Conservation (phyloP, 2,113 vertebrate species). For the Ifrita kowaldi region DNA sequence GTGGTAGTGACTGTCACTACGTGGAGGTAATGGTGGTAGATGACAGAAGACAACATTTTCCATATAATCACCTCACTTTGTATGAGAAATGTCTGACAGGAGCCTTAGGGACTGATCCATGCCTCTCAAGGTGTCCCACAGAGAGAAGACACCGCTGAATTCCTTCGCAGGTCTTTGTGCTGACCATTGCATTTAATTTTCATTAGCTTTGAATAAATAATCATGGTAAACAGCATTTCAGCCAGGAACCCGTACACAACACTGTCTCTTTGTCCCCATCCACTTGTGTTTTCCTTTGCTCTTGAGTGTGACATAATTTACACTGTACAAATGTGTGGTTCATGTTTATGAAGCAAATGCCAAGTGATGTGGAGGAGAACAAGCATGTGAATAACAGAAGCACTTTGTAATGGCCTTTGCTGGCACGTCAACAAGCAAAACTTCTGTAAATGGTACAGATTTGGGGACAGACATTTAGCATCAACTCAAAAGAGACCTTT, state of each 20-base stretch:
- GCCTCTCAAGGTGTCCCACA: not conserved
- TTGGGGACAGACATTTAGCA: not conserved
- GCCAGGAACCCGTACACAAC: not conserved
- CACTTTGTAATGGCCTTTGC: conserved; percentile 7
- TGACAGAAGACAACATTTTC: not conserved
- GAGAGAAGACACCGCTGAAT: not conserved
- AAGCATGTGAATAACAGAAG: conserved; percentile 9
- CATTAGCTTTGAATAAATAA: not conserved
- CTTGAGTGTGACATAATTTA: not conserved
- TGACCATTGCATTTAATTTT: not conserved
- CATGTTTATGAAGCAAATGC: conserved; percentile 27
- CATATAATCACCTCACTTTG: not conserved
- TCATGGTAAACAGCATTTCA: not conserved
- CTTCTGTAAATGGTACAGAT: conserved; percentile 11
- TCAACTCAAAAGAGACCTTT: not conserved
- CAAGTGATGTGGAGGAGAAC: conserved; percentile 23
- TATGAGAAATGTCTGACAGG: not conserved
- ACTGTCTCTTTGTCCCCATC: not conserved
- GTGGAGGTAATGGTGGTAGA: not conserved
- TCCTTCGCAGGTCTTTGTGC: not conserved
- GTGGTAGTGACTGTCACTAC: not conserved
- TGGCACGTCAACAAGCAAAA: conserved; percentile 42
- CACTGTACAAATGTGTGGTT: not conserved
- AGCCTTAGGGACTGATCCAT: not conserved
- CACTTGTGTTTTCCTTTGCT: not conserved